Evolutionary conservation across 2,113 vertebrate species (phyloP), one percentile per base, ranked within the genome.

Genomic region (Crotalus horridus): DNA sequence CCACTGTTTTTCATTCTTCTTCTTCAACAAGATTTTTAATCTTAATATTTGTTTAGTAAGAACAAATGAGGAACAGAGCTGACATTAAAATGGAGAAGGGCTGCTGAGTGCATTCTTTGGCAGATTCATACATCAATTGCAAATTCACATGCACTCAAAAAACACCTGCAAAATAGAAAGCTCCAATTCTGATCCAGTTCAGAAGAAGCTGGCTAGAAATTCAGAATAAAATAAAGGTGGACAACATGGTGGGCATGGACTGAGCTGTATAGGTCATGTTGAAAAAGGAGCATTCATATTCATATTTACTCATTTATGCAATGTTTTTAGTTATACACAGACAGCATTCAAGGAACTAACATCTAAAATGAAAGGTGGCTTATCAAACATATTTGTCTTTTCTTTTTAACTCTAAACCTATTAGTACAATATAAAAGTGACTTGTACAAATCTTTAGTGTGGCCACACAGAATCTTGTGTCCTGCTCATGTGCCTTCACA

Each of bases 121-220:
- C 46, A 74, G n/a, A 74, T 74, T 15, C 24, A 58, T 29, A 64
- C 17, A 21, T 51, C 46, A n/a, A 24, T 13, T 26, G 43, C 6
- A 64, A 12, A 61, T 26, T 6, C 33, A 4, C 24, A 20, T 2
- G 0, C 7, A 3, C 4, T 24, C n/a, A 12, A 2, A 17, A 0
- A 17, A 5, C 56, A 85, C 4, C 54, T 4, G 29, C 43, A 51
- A 24, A 26, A 12, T 11, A 23, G 46, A 86, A 24, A 51, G 4
- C 59, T 90, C 29, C 89, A 17, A 3, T 61, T 43, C 58, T 29
- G 58, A 26, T 4, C 15, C 23, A 48, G 15, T 64, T 46, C 15
- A 61, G 24, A n/a, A 64, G 24, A 26, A 15, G 59, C 89, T 17
- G 58, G 58, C 64, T 48, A 29, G 43, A 90, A 90, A 90, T 90